Base-by-base conservation (phyloP, 2,888 invertebrate genomes). In the Tanytarsus gracilentus region DNA sequence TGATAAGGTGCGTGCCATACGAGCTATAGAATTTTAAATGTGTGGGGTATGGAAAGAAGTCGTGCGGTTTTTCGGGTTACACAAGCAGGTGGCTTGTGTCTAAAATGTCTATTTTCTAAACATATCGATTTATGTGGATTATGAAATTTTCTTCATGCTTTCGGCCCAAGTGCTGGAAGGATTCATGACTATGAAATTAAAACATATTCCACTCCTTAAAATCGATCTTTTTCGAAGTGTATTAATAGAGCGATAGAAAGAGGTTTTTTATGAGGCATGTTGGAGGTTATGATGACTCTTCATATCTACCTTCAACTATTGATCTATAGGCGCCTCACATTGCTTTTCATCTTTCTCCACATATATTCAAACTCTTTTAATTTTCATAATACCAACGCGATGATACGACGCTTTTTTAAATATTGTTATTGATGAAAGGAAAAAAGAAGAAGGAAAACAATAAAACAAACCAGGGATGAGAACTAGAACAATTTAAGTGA, bases 131-230 rank as follows among this genome's bases (percentile, higher is more conserved):
- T 14, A 16, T 8, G 26, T 49, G 25, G 49, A 49, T 52, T 52
- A 52, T 52, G 52, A 52, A 52, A 52, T 26, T 11, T 44, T 7
- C 21, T 7, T 21, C 30, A 30, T 9, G 30, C 30, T 30, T 8
- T 26, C 18, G 16, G 29, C 26, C 11, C 7, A 9, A 11, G 25
- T 52, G 52, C 52, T 30, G 30, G 52, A 52, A 52, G 52, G 30
- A 52, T 52, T 52, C 50, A 48, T 48, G 48, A 48, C 23, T 48
- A 50, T 50, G 14, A 50, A 50, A 50, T 50, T 50, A 50, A 50
- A 50, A 26, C 50, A 50, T 50, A 50, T 52, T 52, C 52, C 52
- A 52, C 52, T 52, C 52, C 52, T 52, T 52, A 27, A 18, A 33
- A 11, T 9, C 33, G 9, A 4, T 44, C 16, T 44, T 14, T 16